Evolutionary conservation across 1,140 invertebrate species (phyloP), one percentile per base, ranked within the genome.

Genomic region (Lepidostoma basale): DNA sequence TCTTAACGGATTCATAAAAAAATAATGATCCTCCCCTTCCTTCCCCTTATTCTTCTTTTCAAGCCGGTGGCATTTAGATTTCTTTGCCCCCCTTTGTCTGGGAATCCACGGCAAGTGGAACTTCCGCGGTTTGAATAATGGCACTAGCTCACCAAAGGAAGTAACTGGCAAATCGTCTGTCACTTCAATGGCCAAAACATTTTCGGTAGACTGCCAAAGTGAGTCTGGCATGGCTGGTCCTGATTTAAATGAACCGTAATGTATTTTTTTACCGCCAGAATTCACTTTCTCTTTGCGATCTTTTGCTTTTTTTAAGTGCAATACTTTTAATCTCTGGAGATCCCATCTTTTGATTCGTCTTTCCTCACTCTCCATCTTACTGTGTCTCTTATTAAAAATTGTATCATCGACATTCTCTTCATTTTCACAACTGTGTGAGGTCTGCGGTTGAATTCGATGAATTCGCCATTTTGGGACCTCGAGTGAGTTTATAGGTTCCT

Each of bases 271-370:
- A 18, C 59, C 59, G 12, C 59, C 59, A 14, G 59, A 33, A 14
- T 59, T 59, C 22, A 59, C 20, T 26, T 62, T 62, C 18, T 62
- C 59, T 62, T 62, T 39, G 10, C 59, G 12, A 8, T 62, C 59
- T 28, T 62, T 62, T 14, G 45, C 14, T 28, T 62, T 62, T 62
- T 62, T 42, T 62, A 62, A 44, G n/a, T 44, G 42, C 6, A 44
- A 25, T 39, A 44, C 59, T 44, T 62, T 62, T 9, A 62, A 16
- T 3, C 59, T 36, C 45, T 62, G 59, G 22, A 62, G 30, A 26
- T 62, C 59, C 59, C 59, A 62, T n/a, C 59, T 62, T 62, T 62
- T 62, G 12, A 62, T 62, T 16, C 40, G 59, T 14, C 40, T 62
- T 22, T 45, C 40, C 16, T 62, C 59, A 3, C 44, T 30, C 45